Evolutionary conservation across 2,888 invertebrate genomes (phyloP).

Genomic region (Dasypolia templi): DNA sequence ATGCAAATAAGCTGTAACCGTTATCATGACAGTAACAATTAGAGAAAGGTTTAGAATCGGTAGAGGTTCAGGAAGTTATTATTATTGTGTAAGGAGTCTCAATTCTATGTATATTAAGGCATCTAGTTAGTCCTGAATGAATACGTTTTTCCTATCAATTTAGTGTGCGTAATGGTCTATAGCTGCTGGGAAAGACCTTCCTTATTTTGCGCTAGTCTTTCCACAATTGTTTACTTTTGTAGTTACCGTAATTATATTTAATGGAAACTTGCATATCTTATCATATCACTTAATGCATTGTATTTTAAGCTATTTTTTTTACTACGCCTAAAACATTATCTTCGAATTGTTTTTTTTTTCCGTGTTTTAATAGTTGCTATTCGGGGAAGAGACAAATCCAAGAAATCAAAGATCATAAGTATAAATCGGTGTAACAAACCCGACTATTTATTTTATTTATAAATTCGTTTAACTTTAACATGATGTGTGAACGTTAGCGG

Average conservation of each 20-base stretch:
- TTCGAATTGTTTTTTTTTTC: no score
- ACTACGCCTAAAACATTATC: no score
- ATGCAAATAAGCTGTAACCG: slow-evolving; percentile 44
- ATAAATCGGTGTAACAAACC: no score
- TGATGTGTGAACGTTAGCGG: no score
- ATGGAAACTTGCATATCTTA: background rate
- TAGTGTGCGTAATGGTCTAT: background rate
- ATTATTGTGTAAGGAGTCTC: slow-evolving; percentile 24
- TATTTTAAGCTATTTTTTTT: no score
- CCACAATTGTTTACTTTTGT: background rate
- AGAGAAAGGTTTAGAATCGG: slow-evolving; percentile 33
- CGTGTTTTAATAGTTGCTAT: no score
- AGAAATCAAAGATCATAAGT: no score
- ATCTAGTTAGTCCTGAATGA: background rate
- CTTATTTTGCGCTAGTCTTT: background rate
- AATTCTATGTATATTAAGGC: slow-evolving; percentile 13
- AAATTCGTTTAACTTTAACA: background rate
- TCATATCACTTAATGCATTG: no score
- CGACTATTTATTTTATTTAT: background rate
- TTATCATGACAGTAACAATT: slow-evolving; percentile 55
- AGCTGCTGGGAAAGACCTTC: background rate
- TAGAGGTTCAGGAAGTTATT: slow-evolving; percentile 27
- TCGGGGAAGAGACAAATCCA: no score
- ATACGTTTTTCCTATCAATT: background rate
- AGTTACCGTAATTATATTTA: background rate